A percentile compares a stretch with the other conserved stretches of the same genome.
Evolutionary conservation across 35 echinoderm and acorn worm genomes (phyloP).

Genomic region (Chiridota heheva): DNA sequence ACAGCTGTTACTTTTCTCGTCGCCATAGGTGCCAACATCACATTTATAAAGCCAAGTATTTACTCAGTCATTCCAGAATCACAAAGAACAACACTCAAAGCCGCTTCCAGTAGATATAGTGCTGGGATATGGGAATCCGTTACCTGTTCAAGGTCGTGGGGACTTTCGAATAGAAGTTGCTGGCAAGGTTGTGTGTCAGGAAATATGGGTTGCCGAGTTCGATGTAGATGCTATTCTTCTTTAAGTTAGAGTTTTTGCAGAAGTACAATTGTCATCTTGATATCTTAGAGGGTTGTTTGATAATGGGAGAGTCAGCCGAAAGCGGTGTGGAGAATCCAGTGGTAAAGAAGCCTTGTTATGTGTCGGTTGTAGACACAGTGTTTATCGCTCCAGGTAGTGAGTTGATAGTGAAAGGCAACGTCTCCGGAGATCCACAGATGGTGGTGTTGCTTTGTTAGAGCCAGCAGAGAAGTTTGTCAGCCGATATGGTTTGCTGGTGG

Average conservation of each 20-base stretch:
- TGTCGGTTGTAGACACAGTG: constrained; percentile 33
- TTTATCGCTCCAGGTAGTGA: constrained; percentile 18
- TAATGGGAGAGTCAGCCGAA: neutral
- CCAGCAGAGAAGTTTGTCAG: constrained; percentile 25
- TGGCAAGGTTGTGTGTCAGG: neutral
- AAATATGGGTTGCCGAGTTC: constrained; percentile 18
- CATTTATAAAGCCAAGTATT: neutral
- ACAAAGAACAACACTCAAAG: neutral
- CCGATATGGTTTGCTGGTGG: constrained; percentile 17
- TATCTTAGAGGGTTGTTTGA: constrained; percentile 13
- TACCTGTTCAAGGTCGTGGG: neutral
- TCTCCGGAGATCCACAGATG: neutral
- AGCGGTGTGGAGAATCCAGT: neutral
- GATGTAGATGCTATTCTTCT: neutral
- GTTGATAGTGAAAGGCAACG: constrained; percentile 14
- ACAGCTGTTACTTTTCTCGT: constrained; percentile 16
- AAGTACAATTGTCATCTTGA: neutral
- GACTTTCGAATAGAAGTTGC: neutral
- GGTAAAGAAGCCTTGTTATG: constrained; percentile 19
- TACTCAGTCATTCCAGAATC: neutral
- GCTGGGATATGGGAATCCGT: constrained; percentile 16
- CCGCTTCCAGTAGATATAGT: neutral
- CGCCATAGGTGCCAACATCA: constrained; percentile 2
- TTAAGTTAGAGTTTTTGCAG: no score
- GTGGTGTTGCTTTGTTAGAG: constrained; percentile 34